Conservation (phyloP, 2,888 invertebrate species). For the Ectemnius cavifrons region DNA sequence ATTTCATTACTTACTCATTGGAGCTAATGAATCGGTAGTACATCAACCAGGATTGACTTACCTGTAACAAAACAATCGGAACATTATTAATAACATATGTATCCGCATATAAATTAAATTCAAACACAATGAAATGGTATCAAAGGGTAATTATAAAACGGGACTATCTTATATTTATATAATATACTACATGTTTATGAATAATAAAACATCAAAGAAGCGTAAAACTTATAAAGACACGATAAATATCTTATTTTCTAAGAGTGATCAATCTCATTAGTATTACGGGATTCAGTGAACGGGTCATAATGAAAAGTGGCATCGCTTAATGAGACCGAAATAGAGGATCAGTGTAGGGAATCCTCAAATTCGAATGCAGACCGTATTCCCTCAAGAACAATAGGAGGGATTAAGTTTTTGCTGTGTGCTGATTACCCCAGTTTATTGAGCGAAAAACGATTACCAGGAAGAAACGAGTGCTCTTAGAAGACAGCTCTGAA, state of each 20-base stretch:
- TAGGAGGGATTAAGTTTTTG: slow-evolving; percentile 14
- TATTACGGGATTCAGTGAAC: slow-evolving; percentile 9
- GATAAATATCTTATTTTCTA: no score
- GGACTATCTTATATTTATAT: no score
- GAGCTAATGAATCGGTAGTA: neutral
- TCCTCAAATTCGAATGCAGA: slow-evolving; percentile 7
- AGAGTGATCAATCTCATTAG: no score
- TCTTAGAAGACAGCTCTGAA: neutral
- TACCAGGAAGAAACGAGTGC: neutral
- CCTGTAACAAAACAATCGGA: slow-evolving; percentile 47
- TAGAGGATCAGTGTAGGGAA: slow-evolving; percentile 24
- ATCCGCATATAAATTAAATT: no score
- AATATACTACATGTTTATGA: no score
- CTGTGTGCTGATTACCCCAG: slow-evolving; percentile 13
- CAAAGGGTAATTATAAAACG: no score
- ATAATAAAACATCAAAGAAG: no score
- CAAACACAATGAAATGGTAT: no score
- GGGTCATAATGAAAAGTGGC: slow-evolving; percentile 4
- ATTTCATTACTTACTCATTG: slow-evolving; percentile 42
- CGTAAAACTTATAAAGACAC: no score
- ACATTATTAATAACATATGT: neutral
- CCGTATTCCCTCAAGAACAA: slow-evolving; percentile 5
- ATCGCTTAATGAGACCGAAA: neutral
- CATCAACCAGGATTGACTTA: slow-evolving; percentile 31
- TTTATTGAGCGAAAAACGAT: slow-evolving; percentile 8